These are phyloP conservation scores for Callyntrura sp. DNA, from an alignment of 2,888 invertebrate genomes.

Conservation along the genomic window DNA sequence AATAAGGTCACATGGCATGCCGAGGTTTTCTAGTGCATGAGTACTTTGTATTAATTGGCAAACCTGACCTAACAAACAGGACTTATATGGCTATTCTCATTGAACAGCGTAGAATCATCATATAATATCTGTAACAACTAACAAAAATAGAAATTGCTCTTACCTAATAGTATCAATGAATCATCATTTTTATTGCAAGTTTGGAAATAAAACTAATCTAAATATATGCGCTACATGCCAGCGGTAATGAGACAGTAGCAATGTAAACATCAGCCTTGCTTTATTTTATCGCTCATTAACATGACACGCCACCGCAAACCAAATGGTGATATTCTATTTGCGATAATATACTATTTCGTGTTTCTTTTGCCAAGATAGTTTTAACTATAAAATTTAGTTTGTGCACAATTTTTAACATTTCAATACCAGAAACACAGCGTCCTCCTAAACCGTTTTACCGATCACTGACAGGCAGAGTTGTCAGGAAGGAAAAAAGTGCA, in stretches of 20 bases:
- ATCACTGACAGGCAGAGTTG: constrained; percentile 19
- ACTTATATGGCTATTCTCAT: background rate
- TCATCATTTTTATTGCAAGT: background rate
- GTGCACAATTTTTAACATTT: background rate
- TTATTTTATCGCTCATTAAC: constrained; percentile 46
- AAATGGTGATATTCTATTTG: background rate
- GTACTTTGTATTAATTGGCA: background rate
- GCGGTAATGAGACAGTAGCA: background rate
- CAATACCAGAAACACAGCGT: background rate
- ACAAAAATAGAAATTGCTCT: no score
- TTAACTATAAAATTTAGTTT: background rate
- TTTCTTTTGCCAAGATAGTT: background rate
- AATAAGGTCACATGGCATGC: constrained; percentile 33
- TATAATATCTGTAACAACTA: background rate
- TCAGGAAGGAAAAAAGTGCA: constrained; percentile 57
- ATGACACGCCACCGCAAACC: constrained; percentile 70
- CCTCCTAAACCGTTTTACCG: background rate
- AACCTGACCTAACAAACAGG: constrained; percentile 54
- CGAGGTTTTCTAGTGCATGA: background rate
- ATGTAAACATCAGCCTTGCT: background rate
- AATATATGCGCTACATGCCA: background rate
- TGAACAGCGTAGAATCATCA: background rate
- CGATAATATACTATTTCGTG: background rate
- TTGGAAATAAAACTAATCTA: background rate
- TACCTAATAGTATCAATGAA: background rate